Evolutionary conservation across 2,888 invertebrate species (phyloP).

Genomic region (Macrosiphum euphorbiae): DNA sequence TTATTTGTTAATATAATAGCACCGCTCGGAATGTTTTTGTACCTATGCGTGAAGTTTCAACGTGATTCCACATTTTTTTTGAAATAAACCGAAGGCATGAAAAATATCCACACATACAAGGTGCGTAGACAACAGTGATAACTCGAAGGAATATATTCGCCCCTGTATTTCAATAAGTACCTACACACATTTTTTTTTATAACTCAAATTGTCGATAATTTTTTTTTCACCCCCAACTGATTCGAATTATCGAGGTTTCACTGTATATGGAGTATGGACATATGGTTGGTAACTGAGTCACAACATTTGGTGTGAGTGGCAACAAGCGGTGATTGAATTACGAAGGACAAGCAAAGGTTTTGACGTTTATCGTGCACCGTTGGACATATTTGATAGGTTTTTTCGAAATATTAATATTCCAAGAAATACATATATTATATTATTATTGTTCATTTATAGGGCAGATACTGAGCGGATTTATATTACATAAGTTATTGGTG

Average conservation of each 20-base stretch:
- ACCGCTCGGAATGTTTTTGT: not conserved
- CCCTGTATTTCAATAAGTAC: no score
- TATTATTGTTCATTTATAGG: not conserved
- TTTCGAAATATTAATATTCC: not conserved
- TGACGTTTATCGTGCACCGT: not conserved
- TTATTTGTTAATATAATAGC: not conserved
- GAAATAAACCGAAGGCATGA: not conserved
- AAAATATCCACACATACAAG: not conserved
- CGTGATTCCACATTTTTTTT: not conserved
- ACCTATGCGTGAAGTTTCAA: not conserved
- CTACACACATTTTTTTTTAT: no score
- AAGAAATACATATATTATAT: not conserved
- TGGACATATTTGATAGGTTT: not conserved
- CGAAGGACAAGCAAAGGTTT: not conserved
- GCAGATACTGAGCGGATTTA: not conserved
- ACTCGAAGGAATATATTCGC: no score
- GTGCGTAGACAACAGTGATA: not conserved
- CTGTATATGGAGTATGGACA: not conserved
- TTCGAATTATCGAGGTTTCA: no score
- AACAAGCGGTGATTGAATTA: not conserved
- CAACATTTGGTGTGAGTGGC: not conserved
- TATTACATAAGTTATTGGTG: not conserved
- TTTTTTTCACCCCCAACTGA: no score
- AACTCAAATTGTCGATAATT: no score
- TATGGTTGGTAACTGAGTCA: not conserved